phyloP scores from a whole-genome alignment of 2,113 vertebrate genomes.

The Cranoglanis bouderius region DNA sequence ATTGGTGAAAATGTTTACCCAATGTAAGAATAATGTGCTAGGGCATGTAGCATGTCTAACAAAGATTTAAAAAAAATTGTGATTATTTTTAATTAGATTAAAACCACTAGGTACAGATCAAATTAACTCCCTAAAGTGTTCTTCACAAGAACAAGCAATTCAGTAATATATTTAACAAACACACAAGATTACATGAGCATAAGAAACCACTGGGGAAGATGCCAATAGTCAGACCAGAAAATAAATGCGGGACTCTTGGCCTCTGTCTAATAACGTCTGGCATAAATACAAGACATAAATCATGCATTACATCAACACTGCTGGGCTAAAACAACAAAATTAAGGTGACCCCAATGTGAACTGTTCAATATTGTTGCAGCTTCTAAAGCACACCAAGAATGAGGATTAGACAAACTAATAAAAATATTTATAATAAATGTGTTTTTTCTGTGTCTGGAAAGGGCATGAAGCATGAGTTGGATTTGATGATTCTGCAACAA shows the following conservation, averaged over 20 bases:
- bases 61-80: too few species aligned
- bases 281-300: conserved; percentile 29
- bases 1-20: neutral
- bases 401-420: neutral
- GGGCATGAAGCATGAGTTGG: neutral
- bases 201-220: neutral
- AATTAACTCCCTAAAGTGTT: neutral
- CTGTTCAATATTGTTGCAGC: conserved; percentile 11
- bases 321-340: conserved; percentile 1
- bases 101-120: neutral
- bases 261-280: conserved; percentile 28
- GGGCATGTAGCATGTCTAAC: neutral
- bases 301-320: neutral
- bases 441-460: neutral
- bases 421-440: neutral
- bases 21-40: neutral
- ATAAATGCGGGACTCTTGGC: conserved; percentile 22
- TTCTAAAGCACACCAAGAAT: neutral
- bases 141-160: neutral
- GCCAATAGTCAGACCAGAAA: conserved; percentile 9
- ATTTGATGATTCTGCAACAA: neutral
- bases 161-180: neutral
- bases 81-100: too few species aligned
- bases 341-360: conserved; percentile 26
- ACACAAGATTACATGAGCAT: neutral